Evolutionary conservation across 2,797 vertebrate genomes (phyloP).

Genomic region (Cryptoblepharus egeriae): DNA sequence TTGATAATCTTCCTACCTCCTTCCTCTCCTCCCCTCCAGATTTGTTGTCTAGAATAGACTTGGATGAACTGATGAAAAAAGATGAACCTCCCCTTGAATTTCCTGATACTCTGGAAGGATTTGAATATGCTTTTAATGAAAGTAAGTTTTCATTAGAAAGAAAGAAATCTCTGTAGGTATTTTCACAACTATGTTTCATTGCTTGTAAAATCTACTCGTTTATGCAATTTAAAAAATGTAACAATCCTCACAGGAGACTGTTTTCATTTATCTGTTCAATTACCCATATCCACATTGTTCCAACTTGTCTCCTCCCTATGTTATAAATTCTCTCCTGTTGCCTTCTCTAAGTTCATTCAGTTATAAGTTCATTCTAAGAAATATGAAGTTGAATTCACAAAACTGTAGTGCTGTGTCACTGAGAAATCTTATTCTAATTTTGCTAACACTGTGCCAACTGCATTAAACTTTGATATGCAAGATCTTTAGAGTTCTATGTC

Average conservation of each 20-base stretch:
- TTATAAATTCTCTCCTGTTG: too few species aligned
- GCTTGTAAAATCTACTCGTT: constrained; percentile 46
- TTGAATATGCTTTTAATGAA: constrained; percentile 97
- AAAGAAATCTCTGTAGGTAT: constrained; percentile 7
- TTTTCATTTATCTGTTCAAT: neutral
- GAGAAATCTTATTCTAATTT: constrained; percentile 37
- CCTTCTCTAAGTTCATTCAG: too few species aligned
- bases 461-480: neutral
- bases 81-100: constrained; percentile 96
- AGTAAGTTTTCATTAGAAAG: constrained; percentile 81
- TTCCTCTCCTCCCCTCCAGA: constrained; percentile 75
- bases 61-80: constrained; percentile 99
- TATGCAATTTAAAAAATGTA: constrained; percentile 41
- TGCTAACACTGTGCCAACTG: neutral
- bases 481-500: neutral
- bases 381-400: constrained; percentile 6
- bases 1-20: neutral
- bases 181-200: constrained; percentile 39
- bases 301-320: neutral
- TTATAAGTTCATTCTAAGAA: constrained; percentile 34
- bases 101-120: constrained; percentile 95
- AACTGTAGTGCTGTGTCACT: constrained; percentile 1
- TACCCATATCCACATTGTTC: constrained; percentile 7
- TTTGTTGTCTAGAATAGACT: constrained; percentile 95
- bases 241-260: neutral